Evolutionary conservation across 2,797 vertebrate species (phyloP).

Genomic region (Anguilla pacifica): DNA sequence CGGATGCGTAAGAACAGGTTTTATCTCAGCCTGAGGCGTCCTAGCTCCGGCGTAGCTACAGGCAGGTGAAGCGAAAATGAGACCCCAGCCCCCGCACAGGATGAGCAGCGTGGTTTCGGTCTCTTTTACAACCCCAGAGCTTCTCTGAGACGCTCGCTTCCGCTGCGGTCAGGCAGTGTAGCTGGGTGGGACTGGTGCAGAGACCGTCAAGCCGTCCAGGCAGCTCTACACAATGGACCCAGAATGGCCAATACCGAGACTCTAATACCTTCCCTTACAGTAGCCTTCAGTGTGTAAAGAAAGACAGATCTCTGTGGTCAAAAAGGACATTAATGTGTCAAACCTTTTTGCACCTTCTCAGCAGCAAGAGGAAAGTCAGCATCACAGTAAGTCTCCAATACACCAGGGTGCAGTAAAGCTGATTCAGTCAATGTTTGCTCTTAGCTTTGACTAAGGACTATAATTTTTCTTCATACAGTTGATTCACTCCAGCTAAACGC

Average conservation of each 20-base stretch:
- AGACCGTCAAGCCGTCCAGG: neutral
- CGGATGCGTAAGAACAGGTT: neutral
- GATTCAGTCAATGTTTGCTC: neutral
- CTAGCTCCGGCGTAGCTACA: neutral
- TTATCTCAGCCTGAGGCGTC: neutral
- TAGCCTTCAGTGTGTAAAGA: neutral
- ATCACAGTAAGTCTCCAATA: neutral
- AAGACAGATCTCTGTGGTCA: neutral
- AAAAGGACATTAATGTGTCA: neutral
- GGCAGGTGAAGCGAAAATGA: neutral
- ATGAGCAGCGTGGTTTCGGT: neutral
- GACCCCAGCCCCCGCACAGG: neutral
- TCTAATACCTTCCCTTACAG: neutral
- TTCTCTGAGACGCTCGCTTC: neutral
- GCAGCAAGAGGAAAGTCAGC: neutral
- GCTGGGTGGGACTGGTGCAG: neutral
- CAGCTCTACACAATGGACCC: neutral
- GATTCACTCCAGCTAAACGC: neutral
- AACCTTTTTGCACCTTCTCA: neutral
- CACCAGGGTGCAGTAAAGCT: neutral
- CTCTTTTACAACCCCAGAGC: neutral
- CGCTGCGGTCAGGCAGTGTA: neutral
- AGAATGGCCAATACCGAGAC: neutral
- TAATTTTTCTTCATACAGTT: too few relatives aligned
- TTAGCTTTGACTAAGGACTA: neutral